Base-by-base conservation (phyloP, 1,140 invertebrate genomes). In the Eufriesea mexicana region DNA sequence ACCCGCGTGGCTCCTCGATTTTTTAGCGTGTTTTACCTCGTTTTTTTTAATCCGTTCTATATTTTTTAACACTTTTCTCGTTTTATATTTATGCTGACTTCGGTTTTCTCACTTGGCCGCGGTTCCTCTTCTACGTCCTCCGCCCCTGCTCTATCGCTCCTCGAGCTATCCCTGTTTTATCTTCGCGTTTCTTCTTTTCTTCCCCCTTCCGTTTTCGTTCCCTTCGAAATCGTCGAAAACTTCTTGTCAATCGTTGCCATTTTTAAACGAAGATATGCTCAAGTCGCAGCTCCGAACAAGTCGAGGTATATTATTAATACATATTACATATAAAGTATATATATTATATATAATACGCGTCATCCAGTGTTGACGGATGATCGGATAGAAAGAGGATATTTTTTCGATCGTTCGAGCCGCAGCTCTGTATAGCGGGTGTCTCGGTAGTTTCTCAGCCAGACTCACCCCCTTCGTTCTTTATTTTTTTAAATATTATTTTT, bases 211-310 rank as follows among this genome's bases (percentile, higher is more conserved):
- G 23, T 72, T 82, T 88, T 84, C 62, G 74, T 89, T 89, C 73
- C 77, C 78, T 81, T 88, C 67, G 0, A 47, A 82, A 78, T 89
- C 79, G 80, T 84, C 84, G 78, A 84, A 67, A 86, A 88, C 80
- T 89, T 91, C 88, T 91, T 87, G 89, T 91, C 89, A 90, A 90
- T 86, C 83, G 89, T 90, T 91, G 88, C 91, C 90, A 91, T 91
- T 88, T 73, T 89, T 83, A 89, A 89, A 89, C 84, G 84, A 90
- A 88, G 73, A 91, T 85, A 84, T 90, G 90, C 90, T 90, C 89
- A 90, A 90, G 83, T 90, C 83, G 89, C 87, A 91, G 85, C 84
- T 89, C 84, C 83, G 89, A 90, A 85, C 71, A 91, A 88, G 79
- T 86, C 88, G 87, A 84, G 74, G 62, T 88, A 77, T 84, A 84